Percentiles rank a stretch among this genome's conserved stretches.
Conservation (phyloP, 2,797 vertebrate genomes). For the Rousettus madagascariensis region DNA sequence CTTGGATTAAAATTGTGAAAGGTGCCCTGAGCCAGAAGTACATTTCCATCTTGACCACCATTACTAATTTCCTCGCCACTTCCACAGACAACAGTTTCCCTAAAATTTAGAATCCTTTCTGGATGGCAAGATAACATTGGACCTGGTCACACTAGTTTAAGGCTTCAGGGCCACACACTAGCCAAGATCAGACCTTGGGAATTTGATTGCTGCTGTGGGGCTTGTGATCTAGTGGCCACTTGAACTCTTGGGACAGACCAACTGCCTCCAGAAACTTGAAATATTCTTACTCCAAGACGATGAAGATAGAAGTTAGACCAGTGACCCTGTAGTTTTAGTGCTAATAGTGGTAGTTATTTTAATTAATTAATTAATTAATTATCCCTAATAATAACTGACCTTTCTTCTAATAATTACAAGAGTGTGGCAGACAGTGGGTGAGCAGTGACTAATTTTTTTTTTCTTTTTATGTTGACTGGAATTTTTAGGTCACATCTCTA, state of each 20-base stretch:
- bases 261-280: background rate
- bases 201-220: background rate
- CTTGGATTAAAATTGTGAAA: slow-evolving; percentile 25
- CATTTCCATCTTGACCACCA: background rate
- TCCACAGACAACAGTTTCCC: background rate
- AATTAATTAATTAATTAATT: background rate
- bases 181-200: background rate
- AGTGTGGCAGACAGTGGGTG: background rate
- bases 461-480: too few species aligned
- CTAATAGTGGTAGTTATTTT: background rate
- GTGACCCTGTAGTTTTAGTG: background rate
- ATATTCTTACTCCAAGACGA: background rate
- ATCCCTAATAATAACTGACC: background rate
- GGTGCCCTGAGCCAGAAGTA: background rate
- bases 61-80: background rate
- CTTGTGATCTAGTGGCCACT: background rate
- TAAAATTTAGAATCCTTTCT: slow-evolving; percentile 9
- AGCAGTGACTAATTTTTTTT: background rate
- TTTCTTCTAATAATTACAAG: background rate
- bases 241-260: background rate
- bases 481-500: background rate
- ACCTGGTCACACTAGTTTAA: background rate
- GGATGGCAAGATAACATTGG: background rate
- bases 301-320: background rate
- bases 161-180: background rate